Base-by-base conservation (phyloP, 2,797 vertebrate genomes). In the Otolemur crassicaudatus region DNA sequence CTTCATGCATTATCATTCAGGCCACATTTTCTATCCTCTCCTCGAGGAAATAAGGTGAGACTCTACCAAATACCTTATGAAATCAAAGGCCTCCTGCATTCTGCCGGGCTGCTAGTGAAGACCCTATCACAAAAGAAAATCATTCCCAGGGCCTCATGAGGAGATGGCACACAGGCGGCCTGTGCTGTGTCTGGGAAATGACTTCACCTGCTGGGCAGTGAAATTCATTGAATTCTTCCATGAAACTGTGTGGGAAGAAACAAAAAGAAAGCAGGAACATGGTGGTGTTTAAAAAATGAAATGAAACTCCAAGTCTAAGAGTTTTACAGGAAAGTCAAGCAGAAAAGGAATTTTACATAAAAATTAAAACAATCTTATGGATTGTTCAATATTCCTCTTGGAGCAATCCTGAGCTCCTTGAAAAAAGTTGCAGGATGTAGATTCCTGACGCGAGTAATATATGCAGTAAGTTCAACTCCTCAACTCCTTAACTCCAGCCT, bases 161-260 rank as follows among this genome's bases (percentile, higher is more conserved):
- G 87, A 95, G 43, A 88, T 27, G 40, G 29, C 49, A 27, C 65
- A n/a, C 11, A 16, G 43, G 67, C 0, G 1, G 31, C 34, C 86
- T 12, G 9, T 27, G 16, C 22, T 49, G 20, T 46, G 34, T 82
- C 82, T 88, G 72, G 88, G 72, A 97, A 96, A 90, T 27, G 13
- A 37, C n/a, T 91, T 95, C 85, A 27, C 12, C 29, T 86, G 83
- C 85, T 1, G 29, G 56, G 53, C 40, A 61, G 87, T 43, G 46
- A 92, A 81, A 93, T 93, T 92, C 75, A 89, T 67, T 91, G 86
- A 86, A 63, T 88, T 7, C 23, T 97, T 86, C 65, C 70, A 58
- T 96, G 73, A 72, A 91, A 86, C 82, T 65, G 20, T 75, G 53
- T 49, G 22, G 27, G n/a, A 80, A 96, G 61, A 93, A 95, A 94